A percentile compares a stretch with the other conserved stretches of the same genome.
Conservation (phyloP, 1,140 invertebrate genomes). For the Drosophila pectinifera region DNA sequence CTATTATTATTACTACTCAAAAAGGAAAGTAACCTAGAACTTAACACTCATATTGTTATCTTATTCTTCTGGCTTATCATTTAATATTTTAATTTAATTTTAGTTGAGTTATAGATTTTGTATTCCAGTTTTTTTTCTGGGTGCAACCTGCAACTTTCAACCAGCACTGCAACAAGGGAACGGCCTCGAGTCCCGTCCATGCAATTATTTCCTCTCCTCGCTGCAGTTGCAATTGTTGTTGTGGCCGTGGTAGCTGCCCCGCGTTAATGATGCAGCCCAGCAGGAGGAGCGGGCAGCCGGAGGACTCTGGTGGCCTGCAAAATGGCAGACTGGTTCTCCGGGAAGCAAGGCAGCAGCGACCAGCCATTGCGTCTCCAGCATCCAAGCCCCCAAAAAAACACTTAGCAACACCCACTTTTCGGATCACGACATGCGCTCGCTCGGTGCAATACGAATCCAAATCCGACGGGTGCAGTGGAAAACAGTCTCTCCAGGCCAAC, state of each 20-base stretch:
- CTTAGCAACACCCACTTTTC: slow-evolving; percentile 82
- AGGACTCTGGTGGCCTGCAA: slow-evolving; percentile 55
- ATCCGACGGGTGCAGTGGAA: slow-evolving; percentile 39
- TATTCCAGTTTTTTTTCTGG: not conserved
- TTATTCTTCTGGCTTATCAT: no score
- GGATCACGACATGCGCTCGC: slow-evolving; percentile 64
- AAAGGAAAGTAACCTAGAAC: no score
- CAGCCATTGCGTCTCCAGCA: slow-evolving; percentile 79
- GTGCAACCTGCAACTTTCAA: slow-evolving; percentile 9
- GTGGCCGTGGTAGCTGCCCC: slow-evolving; percentile 35
- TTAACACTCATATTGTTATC: no score
- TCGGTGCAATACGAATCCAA: slow-evolving; percentile 26
- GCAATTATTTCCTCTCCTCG: slow-evolving; percentile 76
- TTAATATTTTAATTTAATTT: no score
- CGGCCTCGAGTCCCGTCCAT: slow-evolving; percentile 63
- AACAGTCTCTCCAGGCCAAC: slow-evolving; percentile 10
- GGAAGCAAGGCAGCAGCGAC: slow-evolving; percentile 25
- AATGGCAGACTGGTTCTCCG: slow-evolving; percentile 76
- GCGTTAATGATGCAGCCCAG: slow-evolving; percentile 77
- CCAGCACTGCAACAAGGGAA: slow-evolving; percentile 57
- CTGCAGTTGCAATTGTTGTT: slow-evolving; percentile 55
- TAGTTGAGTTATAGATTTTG: no score
- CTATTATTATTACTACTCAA: no score
- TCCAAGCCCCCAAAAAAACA: slow-evolving; percentile 59
- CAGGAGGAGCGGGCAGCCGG: slow-evolving; percentile 35